A percentile compares a stretch with the other conserved stretches of the same genome.
Evolutionary conservation across 2,797 vertebrate species (phyloP).

Genomic region (Eidolon dupreanum): DNA sequence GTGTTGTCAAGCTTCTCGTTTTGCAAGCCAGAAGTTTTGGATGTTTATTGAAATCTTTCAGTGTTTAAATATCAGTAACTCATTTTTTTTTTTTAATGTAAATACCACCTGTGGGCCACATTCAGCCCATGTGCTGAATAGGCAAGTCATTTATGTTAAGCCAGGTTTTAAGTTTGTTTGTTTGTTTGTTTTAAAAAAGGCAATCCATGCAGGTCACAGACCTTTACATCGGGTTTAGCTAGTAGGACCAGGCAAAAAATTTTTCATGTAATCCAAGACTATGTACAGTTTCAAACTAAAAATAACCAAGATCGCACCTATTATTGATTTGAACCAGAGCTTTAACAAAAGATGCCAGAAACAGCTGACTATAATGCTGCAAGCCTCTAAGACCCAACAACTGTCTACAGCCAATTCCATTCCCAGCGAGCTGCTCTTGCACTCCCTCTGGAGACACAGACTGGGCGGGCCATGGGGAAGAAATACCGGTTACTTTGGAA

Average conservation of each 20-base stretch:
- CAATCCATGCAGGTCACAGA: neutral
- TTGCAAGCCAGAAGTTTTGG: constrained; percentile 19
- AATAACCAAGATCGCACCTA: constrained; percentile 24
- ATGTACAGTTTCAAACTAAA: neutral
- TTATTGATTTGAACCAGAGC: constrained; percentile 31
- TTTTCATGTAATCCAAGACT: constrained; percentile 37
- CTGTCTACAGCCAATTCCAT: neutral
- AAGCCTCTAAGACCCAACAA: neutral
- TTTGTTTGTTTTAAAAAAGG: neutral
- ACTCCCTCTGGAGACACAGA: neutral
- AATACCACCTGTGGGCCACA: neutral
- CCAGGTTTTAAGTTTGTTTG: neutral
- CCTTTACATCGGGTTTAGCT: neutral
- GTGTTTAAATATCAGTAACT: neutral
- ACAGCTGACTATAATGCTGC: neutral
- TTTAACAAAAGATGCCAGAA: constrained; percentile 38
- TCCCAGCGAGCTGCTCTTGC: neutral
- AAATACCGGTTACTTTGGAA: neutral
- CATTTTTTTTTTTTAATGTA: neutral
- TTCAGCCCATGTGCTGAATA: neutral
- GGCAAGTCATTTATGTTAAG: constrained; percentile 16
- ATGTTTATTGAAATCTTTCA: constrained; percentile 20
- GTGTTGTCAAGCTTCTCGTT: neutral
- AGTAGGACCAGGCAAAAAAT: neutral
- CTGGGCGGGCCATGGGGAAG: neutral